These are phyloP conservation scores for Sula dactylatra DNA, from an alignment of 2,113 vertebrate genomes.

Conservation along the genomic window DNA sequence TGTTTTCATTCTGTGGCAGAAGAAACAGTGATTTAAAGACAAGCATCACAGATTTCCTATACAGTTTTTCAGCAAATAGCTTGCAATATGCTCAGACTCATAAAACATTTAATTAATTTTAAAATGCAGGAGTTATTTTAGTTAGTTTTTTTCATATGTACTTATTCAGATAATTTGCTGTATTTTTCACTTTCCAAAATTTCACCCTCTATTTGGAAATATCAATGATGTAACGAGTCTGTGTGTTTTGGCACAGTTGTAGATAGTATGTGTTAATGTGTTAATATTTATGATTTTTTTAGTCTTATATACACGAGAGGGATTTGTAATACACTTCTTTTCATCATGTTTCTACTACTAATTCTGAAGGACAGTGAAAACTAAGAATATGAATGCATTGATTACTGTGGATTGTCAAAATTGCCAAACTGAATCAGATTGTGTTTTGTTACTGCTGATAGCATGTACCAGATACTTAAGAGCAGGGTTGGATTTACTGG, in stretches of 20 bases:
- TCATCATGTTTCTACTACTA: neutral
- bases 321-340: conserved; percentile 4
- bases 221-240: conserved; percentile 34
- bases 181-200: conserved; percentile 55
- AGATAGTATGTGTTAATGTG: conserved; percentile 52
- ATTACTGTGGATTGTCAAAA: neutral
- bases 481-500: neutral
- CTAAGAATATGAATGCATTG: neutral
- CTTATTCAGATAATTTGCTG: conserved; percentile 41
- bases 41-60: neutral
- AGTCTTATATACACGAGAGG: conserved; percentile 19
- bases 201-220: conserved; percentile 51
- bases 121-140: conserved; percentile 37
- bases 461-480: neutral
- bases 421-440: neutral
- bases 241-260: conserved; percentile 54
- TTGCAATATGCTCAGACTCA: conserved; percentile 24
- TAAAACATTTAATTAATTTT: conserved; percentile 42
- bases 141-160: conserved; percentile 43
- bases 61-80: neutral
- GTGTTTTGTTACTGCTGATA: neutral
- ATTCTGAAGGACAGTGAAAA: conserved; percentile 13
- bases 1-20: conserved; percentile 5
- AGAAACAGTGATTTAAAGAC: neutral
- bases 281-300: conserved; percentile 59